Percentiles rank a stretch among this genome's conserved stretches.
phyloP scores from a whole-genome alignment of 1,140 invertebrate genomes.

The Neodiprion virginianus region DNA sequence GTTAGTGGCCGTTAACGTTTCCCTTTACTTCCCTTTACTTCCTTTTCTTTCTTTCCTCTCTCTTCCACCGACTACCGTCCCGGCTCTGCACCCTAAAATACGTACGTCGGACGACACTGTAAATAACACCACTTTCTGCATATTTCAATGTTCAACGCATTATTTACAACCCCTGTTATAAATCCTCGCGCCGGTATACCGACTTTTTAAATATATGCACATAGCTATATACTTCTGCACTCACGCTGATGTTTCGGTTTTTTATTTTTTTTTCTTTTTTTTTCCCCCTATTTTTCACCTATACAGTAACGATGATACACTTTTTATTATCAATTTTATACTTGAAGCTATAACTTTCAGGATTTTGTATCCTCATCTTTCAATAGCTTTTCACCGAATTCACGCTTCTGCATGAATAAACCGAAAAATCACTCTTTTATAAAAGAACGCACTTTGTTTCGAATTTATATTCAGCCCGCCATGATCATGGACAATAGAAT shows the following conservation, averaged over 20 bases:
- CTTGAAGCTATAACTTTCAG: too few species aligned
- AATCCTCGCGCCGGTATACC: not conserved
- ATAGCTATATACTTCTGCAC: not conserved
- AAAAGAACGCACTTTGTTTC: too few species aligned
- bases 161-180: not conserved
- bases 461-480: too few species aligned
- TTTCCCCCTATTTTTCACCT: not conserved
- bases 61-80: not conserved
- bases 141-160: slow-evolving; percentile 7
- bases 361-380: too few species aligned
- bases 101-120: not conserved
- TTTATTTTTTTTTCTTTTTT: not conserved
- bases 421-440: too few species aligned
- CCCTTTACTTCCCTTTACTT: not conserved
- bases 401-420: too few species aligned
- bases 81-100: not conserved
- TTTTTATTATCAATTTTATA: too few species aligned
- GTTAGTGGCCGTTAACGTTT: not conserved
- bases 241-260: not conserved
- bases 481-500: too few species aligned
- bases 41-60: too few species aligned
- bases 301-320: too few species aligned
- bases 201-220: too few species aligned
- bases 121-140: slow-evolving; percentile 1
- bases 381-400: too few species aligned